Conservation (phyloP, 2,797 vertebrate species). For the Syndactyla subalaris region DNA sequence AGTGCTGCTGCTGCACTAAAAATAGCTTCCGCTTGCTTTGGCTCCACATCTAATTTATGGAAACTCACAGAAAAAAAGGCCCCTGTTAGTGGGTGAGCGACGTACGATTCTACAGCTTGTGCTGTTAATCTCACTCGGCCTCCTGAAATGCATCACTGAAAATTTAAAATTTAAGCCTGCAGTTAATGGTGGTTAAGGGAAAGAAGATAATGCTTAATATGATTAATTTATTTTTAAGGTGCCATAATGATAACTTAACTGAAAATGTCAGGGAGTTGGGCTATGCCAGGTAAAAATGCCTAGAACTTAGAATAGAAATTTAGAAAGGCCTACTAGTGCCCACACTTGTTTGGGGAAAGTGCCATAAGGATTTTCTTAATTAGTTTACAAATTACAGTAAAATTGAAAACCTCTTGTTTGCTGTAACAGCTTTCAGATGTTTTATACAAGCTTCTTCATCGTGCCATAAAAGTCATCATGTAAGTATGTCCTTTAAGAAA, state of each 20-base stretch:
- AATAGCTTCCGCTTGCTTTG: conserved; percentile 90
- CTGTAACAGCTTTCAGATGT: not conserved
- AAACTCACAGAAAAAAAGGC: conserved; percentile 83
- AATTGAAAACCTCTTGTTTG: not conserved
- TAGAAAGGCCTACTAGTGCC: not conserved
- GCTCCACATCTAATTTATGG: conserved; percentile 92
- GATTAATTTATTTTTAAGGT: not conserved
- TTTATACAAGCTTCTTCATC: not conserved
- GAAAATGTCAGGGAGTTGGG: not conserved
- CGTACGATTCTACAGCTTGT: not conserved
- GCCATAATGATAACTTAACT: not conserved
- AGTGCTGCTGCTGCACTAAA: conserved; percentile 87
- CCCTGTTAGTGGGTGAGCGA: conserved; percentile 66
- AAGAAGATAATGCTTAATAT: not conserved
- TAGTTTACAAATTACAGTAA: not conserved
- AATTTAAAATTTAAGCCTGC: not conserved
- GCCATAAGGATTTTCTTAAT: not conserved
- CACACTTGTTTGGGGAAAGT: not conserved
- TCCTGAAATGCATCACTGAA: not conserved
- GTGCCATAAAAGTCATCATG: not conserved
- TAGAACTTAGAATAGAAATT: not conserved
- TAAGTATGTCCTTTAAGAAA: not conserved
- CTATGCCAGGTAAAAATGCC: not conserved
- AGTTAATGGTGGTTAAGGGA: not conserved
- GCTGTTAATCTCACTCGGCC: not conserved